Percentiles rank a stretch among this genome's conserved stretches.
These are phyloP conservation scores for Sycophila sp. DNA, from an alignment of 1,140 invertebrate genomes.

Conservation along the genomic window DNA sequence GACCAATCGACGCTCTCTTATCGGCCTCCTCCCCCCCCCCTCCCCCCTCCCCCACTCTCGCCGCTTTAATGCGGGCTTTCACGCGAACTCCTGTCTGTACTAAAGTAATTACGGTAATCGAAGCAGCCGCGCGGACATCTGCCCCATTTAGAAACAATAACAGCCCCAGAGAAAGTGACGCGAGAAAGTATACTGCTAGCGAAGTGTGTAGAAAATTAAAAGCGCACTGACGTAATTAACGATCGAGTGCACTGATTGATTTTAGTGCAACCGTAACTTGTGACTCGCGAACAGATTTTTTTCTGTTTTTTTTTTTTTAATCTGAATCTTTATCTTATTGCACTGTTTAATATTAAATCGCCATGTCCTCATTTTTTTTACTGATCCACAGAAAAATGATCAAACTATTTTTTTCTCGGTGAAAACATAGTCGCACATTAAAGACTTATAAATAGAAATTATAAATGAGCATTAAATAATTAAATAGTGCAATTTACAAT, in stretches of 20 bases:
- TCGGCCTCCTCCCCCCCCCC: background rate
- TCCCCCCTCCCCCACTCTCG: background rate
- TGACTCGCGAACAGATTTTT: too few relatives aligned
- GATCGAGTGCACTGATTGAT: background rate
- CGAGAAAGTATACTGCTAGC: background rate
- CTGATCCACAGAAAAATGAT: too few relatives aligned
- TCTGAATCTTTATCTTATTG: too few relatives aligned
- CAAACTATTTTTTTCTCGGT: too few relatives aligned
- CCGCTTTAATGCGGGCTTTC: slow-evolving; percentile 43
- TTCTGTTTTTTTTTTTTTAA: background rate
- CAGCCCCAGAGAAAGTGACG: too few relatives aligned
- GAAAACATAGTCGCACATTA: too few relatives aligned
- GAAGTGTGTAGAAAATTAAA: background rate
- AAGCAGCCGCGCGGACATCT: background rate
- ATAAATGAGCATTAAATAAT: too few relatives aligned
- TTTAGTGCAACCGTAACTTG: too few relatives aligned
- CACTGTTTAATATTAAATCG: too few relatives aligned
- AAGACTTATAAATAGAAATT: too few relatives aligned
- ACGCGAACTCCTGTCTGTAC: slow-evolving; percentile 41
- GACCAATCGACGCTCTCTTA: slow-evolving; percentile 21
- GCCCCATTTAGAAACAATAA: slow-evolving; percentile 27
- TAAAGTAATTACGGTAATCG: slow-evolving; percentile 29
- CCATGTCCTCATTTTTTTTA: too few relatives aligned
- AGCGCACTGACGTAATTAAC: background rate
- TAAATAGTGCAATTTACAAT: too few relatives aligned